phyloP scores from a whole-genome alignment of 2,113 vertebrate species.

The Ovibos moschatus region DNA sequence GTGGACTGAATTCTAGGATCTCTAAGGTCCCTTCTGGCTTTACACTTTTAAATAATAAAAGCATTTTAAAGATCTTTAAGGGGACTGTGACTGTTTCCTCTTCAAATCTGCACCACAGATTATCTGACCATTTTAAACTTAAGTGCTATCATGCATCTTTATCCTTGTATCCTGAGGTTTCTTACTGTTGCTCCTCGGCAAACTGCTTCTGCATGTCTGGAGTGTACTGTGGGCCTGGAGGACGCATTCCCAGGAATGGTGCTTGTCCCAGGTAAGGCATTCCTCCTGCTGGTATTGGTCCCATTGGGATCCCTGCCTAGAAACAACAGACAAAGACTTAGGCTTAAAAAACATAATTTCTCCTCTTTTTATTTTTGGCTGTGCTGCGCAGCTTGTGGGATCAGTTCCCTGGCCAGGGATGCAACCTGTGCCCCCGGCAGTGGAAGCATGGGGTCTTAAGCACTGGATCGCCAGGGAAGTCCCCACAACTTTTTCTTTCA shows the following conservation, averaged over 20 bases:
- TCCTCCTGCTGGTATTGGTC: constrained; percentile 87
- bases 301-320: constrained; percentile 92
- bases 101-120: constrained; percentile 7
- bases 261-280: constrained; percentile 94
- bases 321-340: constrained; percentile 50
- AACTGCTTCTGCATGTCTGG: constrained; percentile 97
- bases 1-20: not conserved
- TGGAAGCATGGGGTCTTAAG: not conserved
- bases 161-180: not conserved
- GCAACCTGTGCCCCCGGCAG: not conserved
- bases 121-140: not conserved
- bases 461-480: not conserved
- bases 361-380: not conserved
- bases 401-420: not conserved
- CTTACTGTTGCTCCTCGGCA: constrained; percentile 98
- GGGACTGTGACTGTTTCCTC: not conserved
- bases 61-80: constrained; percentile 7
- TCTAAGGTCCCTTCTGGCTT: not conserved
- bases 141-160: not conserved
- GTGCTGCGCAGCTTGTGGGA: too few relatives aligned
- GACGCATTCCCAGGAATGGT: constrained; percentile 92
- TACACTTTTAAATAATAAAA: not conserved
- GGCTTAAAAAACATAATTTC: not conserved
- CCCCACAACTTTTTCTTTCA: not conserved
- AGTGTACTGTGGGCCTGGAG: constrained; percentile 88